Percentiles rank a stretch among this genome's conserved stretches.
These are phyloP conservation scores for Vultur gryphus DNA, from an alignment of 2,797 vertebrate species.

Conservation along the genomic window DNA sequence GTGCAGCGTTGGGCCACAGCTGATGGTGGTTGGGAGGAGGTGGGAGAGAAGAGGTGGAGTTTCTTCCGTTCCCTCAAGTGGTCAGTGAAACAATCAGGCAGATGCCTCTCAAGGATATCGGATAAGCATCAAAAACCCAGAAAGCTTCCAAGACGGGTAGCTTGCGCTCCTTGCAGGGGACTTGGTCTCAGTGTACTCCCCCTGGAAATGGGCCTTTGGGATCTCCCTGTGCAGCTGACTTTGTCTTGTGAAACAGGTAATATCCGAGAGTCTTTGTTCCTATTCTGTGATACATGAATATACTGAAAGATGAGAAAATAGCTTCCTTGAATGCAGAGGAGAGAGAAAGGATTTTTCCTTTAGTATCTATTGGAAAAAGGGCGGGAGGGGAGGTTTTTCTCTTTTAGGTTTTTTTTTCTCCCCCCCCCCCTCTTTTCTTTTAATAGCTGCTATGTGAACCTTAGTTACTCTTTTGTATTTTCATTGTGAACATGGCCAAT, in stretches of 20 bases:
- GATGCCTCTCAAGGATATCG: constrained; percentile 53
- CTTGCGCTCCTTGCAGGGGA: background rate
- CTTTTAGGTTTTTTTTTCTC: too few relatives aligned
- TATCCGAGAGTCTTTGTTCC: constrained; percentile 67
- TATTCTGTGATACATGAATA: background rate
- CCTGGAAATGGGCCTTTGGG: constrained; percentile 37
- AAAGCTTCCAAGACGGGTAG: background rate
- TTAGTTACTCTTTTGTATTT: background rate
- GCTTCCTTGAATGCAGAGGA: background rate
- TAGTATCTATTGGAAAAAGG: background rate
- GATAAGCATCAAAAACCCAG: background rate
- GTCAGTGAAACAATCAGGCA: constrained; percentile 52
- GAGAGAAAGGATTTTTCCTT: background rate
- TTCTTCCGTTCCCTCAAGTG: constrained; percentile 55
- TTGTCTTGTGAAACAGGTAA: constrained; percentile 68
- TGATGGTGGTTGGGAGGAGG: constrained; percentile 60
- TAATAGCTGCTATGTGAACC: background rate
- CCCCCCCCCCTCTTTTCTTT: background rate
- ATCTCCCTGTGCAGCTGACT: constrained; percentile 42
- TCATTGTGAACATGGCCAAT: constrained; percentile 1
- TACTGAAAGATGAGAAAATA: constrained; percentile 39
- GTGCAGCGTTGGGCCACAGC: background rate
- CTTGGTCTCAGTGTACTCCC: background rate
- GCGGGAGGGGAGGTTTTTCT: background rate
- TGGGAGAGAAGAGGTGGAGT: constrained; percentile 72